These are phyloP conservation scores for Apodemia zela DNA, from an alignment of 2,888 invertebrate species.

Conservation along the genomic window DNA sequence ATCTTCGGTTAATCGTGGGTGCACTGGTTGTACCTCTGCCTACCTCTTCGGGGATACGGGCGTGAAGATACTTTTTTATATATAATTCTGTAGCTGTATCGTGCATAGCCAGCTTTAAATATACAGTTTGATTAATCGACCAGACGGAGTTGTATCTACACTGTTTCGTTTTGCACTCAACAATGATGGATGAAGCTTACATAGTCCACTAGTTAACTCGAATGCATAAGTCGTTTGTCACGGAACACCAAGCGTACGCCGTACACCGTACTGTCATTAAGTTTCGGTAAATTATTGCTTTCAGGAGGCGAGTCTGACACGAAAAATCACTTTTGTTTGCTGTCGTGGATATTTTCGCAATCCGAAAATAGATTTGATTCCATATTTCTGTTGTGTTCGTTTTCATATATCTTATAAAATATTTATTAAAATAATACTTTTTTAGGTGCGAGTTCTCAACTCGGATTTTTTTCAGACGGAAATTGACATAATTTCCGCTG, in stretches of 20 bases:
- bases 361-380: slow-evolving; percentile 2
- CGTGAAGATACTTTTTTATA: too few relatives aligned
- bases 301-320: slow-evolving; percentile 24
- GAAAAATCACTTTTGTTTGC: slow-evolving; percentile 30
- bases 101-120: slow-evolving; percentile 40
- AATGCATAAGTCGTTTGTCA: slow-evolving; percentile 54
- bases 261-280: slow-evolving; percentile 26
- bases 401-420: neutral
- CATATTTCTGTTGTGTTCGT: slow-evolving; percentile 5
- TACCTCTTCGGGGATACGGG: too few relatives aligned
- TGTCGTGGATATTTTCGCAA: slow-evolving; percentile 12
- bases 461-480: too few relatives aligned
- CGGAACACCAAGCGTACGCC: slow-evolving; percentile 24
- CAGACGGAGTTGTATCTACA: slow-evolving; percentile 59
- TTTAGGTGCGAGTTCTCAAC: too few relatives aligned
- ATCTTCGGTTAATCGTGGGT: too few relatives aligned
- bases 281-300: slow-evolving; percentile 30
- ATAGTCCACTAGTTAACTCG: slow-evolving; percentile 52
- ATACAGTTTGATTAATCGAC: slow-evolving; percentile 63
- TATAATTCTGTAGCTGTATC: slow-evolving; percentile 18
- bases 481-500: too few relatives aligned
- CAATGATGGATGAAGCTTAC: slow-evolving; percentile 58
- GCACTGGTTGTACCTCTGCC: too few relatives aligned
- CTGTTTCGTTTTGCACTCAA: slow-evolving; percentile 58
- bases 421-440: neutral